These are phyloP conservation scores for Pogonomyrmex californicus DNA, from an alignment of 1,140 invertebrate genomes.

Conservation along the genomic window DNA sequence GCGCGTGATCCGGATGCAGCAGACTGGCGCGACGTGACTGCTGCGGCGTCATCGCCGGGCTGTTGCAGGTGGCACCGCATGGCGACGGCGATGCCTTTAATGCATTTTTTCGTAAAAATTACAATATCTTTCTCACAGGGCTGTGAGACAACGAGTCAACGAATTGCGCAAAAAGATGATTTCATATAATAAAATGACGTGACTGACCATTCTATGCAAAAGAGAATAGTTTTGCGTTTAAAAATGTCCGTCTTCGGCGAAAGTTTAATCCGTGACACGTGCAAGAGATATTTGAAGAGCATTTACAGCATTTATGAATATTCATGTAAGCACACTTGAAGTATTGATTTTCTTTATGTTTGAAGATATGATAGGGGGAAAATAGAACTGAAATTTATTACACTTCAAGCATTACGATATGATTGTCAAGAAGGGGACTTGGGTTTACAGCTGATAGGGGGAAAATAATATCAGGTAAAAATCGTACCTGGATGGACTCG, in stretches of 20 bases:
- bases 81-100: constrained; percentile 89
- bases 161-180: not conserved
- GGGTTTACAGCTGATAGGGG: too few species aligned
- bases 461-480: not conserved
- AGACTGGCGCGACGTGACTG: constrained; percentile 88
- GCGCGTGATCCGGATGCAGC: constrained; percentile 91
- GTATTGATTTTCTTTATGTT: not conserved
- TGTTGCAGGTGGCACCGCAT: constrained; percentile 81
- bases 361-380: not conserved
- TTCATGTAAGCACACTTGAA: not conserved
- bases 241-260: not conserved
- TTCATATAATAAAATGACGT: too few species aligned
- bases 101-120: constrained; percentile 9
- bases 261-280: not conserved
- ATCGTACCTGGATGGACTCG: constrained; percentile 89
- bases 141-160: not conserved
- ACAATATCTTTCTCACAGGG: not conserved
- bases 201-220: too few species aligned
- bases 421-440: too few species aligned
- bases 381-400: too few species aligned
- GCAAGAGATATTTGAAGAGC: not conserved
- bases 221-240: not conserved
- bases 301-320: not conserved
- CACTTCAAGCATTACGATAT: too few species aligned
- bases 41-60: constrained; percentile 84